phyloP scores from a whole-genome alignment of 2,113 vertebrate genomes.

The zebrafish (Danio rerio) region GRCz12tu NC_133176.1:5241001-5241500 shows the following conservation, averaged over 20 bases:
- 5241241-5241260: too few species aligned
- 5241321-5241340: neutral
- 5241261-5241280: too few species aligned
- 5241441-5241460: neutral
- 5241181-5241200: neutral
- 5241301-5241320: too few species aligned
- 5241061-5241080: constrained; percentile 7
- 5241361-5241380: neutral
- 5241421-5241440: neutral
- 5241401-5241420: neutral
- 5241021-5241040: constrained; percentile 14
- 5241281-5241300: too few species aligned
- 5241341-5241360: neutral
- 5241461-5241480: neutral
- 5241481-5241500: neutral
- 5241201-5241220: too few species aligned
- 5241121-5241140: neutral
- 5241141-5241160: neutral
- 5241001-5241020: neutral
- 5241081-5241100: neutral
- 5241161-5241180: neutral
- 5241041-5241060: constrained; percentile 5
- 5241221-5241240: too few species aligned
- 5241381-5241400: neutral
- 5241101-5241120: constrained; percentile 1